Evolutionary conservation across 2,888 invertebrate species (phyloP), one percentile per base, ranked within the genome.

Genomic region (Drepana falcataria): DNA sequence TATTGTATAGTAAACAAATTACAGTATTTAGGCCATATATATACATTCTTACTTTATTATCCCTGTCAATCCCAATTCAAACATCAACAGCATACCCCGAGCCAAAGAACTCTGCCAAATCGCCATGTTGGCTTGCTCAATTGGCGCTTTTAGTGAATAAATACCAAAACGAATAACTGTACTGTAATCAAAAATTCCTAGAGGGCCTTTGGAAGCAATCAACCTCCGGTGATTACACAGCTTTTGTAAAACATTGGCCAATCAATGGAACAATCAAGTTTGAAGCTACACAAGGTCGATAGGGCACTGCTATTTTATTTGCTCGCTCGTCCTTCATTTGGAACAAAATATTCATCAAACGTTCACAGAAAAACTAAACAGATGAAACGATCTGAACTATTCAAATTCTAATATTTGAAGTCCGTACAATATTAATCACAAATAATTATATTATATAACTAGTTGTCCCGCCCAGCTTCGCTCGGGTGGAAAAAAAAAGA

Each of bases 161-260:
- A 51, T 41, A 34, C 35, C 6, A 9, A 34, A 47, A 51, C 33
- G 40, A 41, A 49, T 37, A 49, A 40, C 41, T 51, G 34, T 5
- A 21, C 37, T 35, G 49, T 21, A 51, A 51, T 41, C 51, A 41
- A 9, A 40, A 40, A 41, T 51, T 40, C 51, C 6, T 40, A 33
- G 34, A 51, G 34, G 33, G 52, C 35, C 49, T 4, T 34, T 49
- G n/a, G 21, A 49, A 49, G 37, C 51, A 51, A 51, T 51, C 35
- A 55, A 35, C 47, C 53, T 49, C 3, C 49, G 52, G 49, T 37
- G 49, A 34, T 48, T 41, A 47, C 48, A 34, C 33, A 41, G 48
- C 51, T 49, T 49, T 51, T 51, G 51, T 51, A 33, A 51, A 51
- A 51, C 40, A 51, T 41, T 40, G 51, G 49, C 33, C 51, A 51